Evolutionary conservation across 2,113 vertebrate species (phyloP), one percentile per base, ranked within the genome.

Genomic region (Castor canadensis): DNA sequence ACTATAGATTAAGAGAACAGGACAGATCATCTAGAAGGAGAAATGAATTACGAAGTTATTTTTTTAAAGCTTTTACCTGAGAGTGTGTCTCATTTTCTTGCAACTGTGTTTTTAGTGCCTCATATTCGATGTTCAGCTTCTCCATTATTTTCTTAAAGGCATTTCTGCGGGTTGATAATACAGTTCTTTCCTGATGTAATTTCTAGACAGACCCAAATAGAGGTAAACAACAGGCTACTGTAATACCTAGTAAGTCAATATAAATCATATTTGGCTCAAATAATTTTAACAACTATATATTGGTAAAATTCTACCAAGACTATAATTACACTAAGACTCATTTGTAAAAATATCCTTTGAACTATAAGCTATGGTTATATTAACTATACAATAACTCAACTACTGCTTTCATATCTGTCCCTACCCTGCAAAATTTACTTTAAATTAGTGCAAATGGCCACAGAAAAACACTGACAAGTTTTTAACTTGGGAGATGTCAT

Each of bases 71-170:
- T 56, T 52, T 97, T 80, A 99, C 99, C 99, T 99, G 99, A 93
- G 99, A 97, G 72, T 99, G 99, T 5, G 99, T 99, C 98, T 99
- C 99, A 32, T 99, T 99, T 67, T 99, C 99, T 58, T 99, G 98
- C 16, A 99, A 98, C 38, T 99, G 99, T 67, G 92, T 98, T 96
- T 99, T 99, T 47, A 99, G 96, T 24, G 91, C 89, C 88, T 99
- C 99, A 43, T 98, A 98, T 54, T 99, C 98, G 72, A 86, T 64
- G 56, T 98, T 99, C 97, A 99, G 97, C 24, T 98, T 98, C 83
- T 99, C 98, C 97, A 99, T 97, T 97, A 98, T 98, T 98, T 99
- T 99, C 89, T 98, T 98, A 95, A 99, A 99, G 52, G 98, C 97
- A 88, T 97, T 96, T 84, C 94, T 98, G 32, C 73, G 97, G 87